These are phyloP conservation scores for Ellobius talpinus DNA, from an alignment of 2,113 vertebrate species.

Conservation along the genomic window DNA sequence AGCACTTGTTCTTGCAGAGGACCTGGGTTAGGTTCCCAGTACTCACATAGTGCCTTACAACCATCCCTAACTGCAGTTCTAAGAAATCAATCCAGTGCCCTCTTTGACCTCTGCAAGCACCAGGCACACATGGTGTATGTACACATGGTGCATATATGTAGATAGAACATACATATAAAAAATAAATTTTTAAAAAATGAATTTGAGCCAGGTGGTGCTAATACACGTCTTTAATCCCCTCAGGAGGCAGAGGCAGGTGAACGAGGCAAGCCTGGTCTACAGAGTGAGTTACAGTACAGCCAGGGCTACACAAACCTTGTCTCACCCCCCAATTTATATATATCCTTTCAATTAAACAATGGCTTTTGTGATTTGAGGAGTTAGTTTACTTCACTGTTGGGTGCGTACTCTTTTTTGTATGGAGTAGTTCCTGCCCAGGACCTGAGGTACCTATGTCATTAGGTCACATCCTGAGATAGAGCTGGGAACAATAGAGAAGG, in stretches of 20 bases:
- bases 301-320: not conserved
- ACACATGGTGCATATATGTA: not conserved
- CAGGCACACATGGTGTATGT: not conserved
- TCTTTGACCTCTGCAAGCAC: not conserved
- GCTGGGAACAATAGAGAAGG: constrained; percentile 2
- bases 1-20: not conserved
- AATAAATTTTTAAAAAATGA: not conserved
- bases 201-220: not conserved
- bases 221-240: not conserved
- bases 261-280: not conserved
- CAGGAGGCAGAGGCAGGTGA: not conserved
- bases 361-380: constrained; percentile 45
- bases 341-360: constrained; percentile 1
- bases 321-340: too few species aligned
- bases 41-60: not conserved
- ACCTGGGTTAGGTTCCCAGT: not conserved
- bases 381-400: constrained; percentile 1
- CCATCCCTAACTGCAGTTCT: not conserved
- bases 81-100: not conserved
- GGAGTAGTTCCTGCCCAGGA: not conserved
- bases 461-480: constrained; percentile 4
- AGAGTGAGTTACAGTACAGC: not conserved
- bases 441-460: not conserved
- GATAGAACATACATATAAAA: not conserved
- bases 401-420: not conserved